Conservation (phyloP, 2,113 vertebrate species). For the Lontra canadensis region DNA sequence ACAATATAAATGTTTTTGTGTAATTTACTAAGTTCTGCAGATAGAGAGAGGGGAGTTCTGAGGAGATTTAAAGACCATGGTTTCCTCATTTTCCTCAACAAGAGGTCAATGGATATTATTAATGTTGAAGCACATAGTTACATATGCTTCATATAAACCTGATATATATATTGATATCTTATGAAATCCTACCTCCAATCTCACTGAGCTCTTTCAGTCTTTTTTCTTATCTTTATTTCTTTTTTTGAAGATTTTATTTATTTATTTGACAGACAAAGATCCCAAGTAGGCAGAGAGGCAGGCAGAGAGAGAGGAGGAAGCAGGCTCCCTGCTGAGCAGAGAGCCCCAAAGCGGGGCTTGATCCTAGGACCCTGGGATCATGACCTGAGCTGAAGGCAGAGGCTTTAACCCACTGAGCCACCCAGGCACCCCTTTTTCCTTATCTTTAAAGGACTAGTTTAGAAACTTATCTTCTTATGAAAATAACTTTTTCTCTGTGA, state of each 20-base stretch:
- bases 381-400: no score
- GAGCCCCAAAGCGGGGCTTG: no score
- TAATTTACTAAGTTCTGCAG: not conserved
- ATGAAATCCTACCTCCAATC: not conserved
- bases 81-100: not conserved
- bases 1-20: not conserved
- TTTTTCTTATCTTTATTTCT: not conserved
- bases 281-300: no score
- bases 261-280: no score
- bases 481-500: not conserved
- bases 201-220: not conserved
- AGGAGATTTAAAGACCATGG: not conserved
- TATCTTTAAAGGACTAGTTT: not conserved
- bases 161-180: not conserved
- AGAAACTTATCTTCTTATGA: not conserved
- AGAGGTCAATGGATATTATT: not conserved
- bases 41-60: not conserved
- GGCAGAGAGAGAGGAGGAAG: no score
- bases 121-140: not conserved
- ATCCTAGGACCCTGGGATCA: no score
- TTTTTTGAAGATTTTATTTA: no score
- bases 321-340: no score
- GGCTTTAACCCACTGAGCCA: no score
- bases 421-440: not conserved
- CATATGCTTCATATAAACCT: not conserved